Conservation (phyloP, 30 jellyfish, hydroid and myxozoan genomes). For the Morbakka virulenta region DNA sequence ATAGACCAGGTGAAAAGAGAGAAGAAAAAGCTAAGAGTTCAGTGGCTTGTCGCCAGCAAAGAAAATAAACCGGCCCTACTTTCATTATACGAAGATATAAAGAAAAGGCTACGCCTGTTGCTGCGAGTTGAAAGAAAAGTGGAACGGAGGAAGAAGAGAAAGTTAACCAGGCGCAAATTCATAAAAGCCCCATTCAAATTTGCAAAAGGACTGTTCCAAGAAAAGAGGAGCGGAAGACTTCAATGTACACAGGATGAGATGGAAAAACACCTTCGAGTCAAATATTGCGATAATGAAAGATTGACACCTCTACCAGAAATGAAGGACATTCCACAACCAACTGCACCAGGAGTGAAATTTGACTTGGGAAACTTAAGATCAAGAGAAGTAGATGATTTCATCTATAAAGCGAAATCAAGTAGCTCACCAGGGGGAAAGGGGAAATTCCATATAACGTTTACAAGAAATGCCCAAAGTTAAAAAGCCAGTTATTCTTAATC, state of each 20-base stretch:
- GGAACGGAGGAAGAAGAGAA: neutral
- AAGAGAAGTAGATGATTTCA: too few relatives aligned
- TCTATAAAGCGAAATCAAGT: too few relatives aligned
- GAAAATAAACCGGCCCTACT: neutral
- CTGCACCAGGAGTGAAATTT: neutral
- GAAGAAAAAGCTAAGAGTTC: neutral
- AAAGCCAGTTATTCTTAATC: neutral
- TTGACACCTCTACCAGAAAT: neutral
- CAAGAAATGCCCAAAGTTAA: neutral
- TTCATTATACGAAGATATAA: neutral
- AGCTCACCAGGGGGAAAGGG: too few relatives aligned
- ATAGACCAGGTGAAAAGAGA: neutral
- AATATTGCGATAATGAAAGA: neutral
- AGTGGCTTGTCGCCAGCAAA: neutral
- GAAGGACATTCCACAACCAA: slow-evolving; percentile 7
- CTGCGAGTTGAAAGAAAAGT: neutral
- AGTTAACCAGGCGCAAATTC: neutral
- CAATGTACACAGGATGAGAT: neutral
- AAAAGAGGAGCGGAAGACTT: neutral
- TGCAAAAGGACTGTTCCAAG: neutral
- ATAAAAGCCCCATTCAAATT: neutral
- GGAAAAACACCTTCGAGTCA: neutral
- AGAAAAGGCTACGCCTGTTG: neutral
- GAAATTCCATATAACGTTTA: neutral
- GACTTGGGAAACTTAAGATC: too few relatives aligned